These are phyloP conservation scores for Eristalis pertinax DNA, from an alignment of 2,888 invertebrate genomes.

Conservation along the genomic window DNA sequence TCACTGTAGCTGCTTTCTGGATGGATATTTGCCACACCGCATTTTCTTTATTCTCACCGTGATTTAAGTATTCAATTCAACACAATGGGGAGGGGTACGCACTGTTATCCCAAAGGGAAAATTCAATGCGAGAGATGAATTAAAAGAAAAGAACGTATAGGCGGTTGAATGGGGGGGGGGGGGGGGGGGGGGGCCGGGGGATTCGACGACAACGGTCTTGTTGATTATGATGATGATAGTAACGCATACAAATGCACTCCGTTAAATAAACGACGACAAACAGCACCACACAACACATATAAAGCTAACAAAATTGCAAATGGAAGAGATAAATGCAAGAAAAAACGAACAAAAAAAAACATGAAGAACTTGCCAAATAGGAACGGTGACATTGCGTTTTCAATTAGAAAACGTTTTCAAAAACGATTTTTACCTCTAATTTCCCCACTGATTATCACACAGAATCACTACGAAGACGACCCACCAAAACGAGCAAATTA, in stretches of 20 bases:
- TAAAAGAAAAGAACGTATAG: conserved; percentile 14
- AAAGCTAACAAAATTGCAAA: conserved; percentile 68
- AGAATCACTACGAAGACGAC: background rate
- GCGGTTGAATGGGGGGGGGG: too few species aligned
- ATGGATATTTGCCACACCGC: background rate
- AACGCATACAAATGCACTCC: conserved; percentile 66
- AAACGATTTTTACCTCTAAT: background rate
- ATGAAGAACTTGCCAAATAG: conserved; percentile 33
- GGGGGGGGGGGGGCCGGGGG: too few species aligned
- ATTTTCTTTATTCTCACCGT: background rate
- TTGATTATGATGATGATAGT: conserved; percentile 34
- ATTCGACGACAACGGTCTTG: conserved; percentile 1
- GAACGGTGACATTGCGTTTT: conserved; percentile 68
- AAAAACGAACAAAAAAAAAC: conserved; percentile 14
- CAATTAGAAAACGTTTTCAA: conserved; percentile 18
- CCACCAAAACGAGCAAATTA: background rate
- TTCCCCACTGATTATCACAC: background rate
- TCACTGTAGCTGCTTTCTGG: background rate
- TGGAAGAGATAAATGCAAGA: conserved; percentile 50
- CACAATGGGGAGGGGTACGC: conserved; percentile 28
- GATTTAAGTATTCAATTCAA: background rate
- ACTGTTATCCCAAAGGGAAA: conserved; percentile 22
- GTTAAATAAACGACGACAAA: conserved; percentile 24
- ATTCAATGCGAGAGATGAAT: conserved; percentile 38
- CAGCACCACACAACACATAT: conserved; percentile 38